These are phyloP conservation scores for Crambe crambe DNA, from an alignment of 37 sponge, comb jelly and placozoan genomes.

Conservation along the genomic window DNA sequence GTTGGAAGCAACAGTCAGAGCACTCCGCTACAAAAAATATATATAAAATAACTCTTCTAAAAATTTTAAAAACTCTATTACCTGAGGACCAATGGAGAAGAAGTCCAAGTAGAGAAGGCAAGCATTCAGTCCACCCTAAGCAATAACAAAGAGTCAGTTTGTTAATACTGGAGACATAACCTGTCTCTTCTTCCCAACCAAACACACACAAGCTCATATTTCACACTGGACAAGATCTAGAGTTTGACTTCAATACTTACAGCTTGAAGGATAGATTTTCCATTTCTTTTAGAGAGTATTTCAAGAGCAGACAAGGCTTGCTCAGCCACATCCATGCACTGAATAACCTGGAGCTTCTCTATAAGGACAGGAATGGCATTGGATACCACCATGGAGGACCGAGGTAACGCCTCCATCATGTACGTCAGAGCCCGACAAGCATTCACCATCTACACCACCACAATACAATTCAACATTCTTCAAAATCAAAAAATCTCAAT, in stretches of 20 bases:
- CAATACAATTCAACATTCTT: neutral
- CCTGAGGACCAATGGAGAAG: constrained; percentile 92
- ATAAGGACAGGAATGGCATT: constrained; percentile 81
- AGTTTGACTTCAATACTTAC: too few species aligned
- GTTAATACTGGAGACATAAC: too few species aligned
- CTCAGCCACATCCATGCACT: constrained; percentile 99
- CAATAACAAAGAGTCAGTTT: too few species aligned
- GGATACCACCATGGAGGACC: constrained; percentile 67
- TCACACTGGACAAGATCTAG: too few species aligned
- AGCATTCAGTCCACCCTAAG: constrained; percentile 88
- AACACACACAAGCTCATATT: too few species aligned
- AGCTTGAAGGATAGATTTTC: constrained; percentile 82
- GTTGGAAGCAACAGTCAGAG: constrained; percentile 90
- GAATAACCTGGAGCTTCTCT: constrained; percentile 81
- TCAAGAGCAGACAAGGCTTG: constrained; percentile 94
- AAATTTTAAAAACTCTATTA: neutral
- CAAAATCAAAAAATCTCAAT: neutral
- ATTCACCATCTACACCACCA: constrained; percentile 70
- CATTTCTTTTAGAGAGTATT: constrained; percentile 80
- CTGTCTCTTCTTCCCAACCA: too few species aligned
- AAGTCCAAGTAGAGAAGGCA: constrained; percentile 93
- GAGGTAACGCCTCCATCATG: constrained; percentile 97
- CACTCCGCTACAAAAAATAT: constrained; percentile 59
- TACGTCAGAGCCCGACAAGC: constrained; percentile 95
- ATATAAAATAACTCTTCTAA: neutral